A percentile compares a stretch with the other conserved stretches of the same genome.
Conservation (phyloP, 2,797 vertebrate genomes). For the Salmo trutta region DNA sequence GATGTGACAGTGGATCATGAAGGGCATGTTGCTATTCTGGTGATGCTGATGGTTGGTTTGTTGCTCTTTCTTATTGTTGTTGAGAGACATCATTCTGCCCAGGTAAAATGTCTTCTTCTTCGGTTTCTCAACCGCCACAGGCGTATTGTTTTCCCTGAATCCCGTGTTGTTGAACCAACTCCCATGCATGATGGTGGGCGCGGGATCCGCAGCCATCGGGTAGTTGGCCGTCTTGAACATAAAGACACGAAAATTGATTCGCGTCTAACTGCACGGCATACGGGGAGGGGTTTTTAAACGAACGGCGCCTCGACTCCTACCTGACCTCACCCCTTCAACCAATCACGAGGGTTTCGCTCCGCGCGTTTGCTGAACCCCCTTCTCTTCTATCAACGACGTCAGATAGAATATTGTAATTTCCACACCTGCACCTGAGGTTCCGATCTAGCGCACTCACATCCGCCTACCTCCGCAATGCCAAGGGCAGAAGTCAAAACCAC, state of each 20-base stretch:
- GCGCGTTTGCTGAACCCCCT: neutral
- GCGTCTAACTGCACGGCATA: conserved; percentile 51
- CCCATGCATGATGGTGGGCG: conserved; percentile 74
- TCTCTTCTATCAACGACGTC: neutral
- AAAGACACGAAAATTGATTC: conserved; percentile 41
- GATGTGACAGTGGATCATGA: conserved; percentile 95
- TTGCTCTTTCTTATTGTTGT: conserved; percentile 81
- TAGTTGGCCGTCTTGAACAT: conserved; percentile 73
- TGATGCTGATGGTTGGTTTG: conserved; percentile 64
- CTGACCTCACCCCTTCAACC: conserved; percentile 47
- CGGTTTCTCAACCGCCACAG: conserved; percentile 80
- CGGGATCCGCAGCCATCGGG: conserved; percentile 84
- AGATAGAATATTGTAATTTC: conserved; percentile 1
- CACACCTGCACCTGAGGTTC: conserved; percentile 59
- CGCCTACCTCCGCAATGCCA: conserved; percentile 34
- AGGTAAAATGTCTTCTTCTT: conserved; percentile 90
- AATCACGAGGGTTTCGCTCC: conserved; percentile 19
- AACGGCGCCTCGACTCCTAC: conserved; percentile 50
- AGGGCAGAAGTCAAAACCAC: neutral
- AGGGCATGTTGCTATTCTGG: conserved; percentile 86
- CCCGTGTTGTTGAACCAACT: conserved; percentile 76
- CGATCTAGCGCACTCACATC: conserved; percentile 4
- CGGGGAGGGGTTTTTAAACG: conserved; percentile 45
- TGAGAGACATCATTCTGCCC: conserved; percentile 88
- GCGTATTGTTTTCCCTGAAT: conserved; percentile 74